phyloP scores from a whole-genome alignment of 2,888 invertebrate species.

The Hoplodrina blanda region DNA sequence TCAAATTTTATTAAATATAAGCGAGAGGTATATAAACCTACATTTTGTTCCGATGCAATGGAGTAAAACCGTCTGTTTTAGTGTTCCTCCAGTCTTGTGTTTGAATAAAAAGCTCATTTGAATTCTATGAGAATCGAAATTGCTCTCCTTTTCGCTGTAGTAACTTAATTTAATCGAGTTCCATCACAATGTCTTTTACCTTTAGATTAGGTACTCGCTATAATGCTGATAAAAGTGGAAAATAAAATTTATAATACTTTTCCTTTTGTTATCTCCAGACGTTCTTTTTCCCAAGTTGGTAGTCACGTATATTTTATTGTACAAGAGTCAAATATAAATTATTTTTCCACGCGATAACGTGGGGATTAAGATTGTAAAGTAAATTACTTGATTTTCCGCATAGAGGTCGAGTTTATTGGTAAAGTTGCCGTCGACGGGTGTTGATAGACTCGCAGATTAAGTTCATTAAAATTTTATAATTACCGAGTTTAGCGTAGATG shows the following conservation, averaged over 20 bases:
- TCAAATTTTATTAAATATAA: conserved; percentile 71
- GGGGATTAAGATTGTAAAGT: conserved; percentile 77
- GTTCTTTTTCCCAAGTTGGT: conserved; percentile 57
- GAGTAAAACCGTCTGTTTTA: conserved; percentile 82
- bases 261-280: conserved; percentile 58
- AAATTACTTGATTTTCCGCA: conserved; percentile 77
- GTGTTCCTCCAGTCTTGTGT: conserved; percentile 82
- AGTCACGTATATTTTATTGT: conserved; percentile 61
- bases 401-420: conserved; percentile 72
- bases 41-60: conserved; percentile 73
- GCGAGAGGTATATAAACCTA: conserved; percentile 62
- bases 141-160: conserved; percentile 87
- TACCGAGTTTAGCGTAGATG: conserved; percentile 59
- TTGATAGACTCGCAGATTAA: conserved; percentile 83
- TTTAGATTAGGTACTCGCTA: conserved; percentile 81
- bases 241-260: conserved; percentile 65
- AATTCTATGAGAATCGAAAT: conserved; percentile 90
- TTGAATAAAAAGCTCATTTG: conserved; percentile 90
- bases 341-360: conserved; percentile 65
- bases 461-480: conserved; percentile 84
- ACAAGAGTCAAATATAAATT: conserved; percentile 56
- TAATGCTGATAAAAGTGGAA: conserved; percentile 72
- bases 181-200: conserved; percentile 84
- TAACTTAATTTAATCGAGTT: conserved; percentile 90
- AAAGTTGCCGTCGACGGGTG: conserved; percentile 73